Conservation (phyloP, 2,888 invertebrate species). For the Agrotis ipsilon region DNA sequence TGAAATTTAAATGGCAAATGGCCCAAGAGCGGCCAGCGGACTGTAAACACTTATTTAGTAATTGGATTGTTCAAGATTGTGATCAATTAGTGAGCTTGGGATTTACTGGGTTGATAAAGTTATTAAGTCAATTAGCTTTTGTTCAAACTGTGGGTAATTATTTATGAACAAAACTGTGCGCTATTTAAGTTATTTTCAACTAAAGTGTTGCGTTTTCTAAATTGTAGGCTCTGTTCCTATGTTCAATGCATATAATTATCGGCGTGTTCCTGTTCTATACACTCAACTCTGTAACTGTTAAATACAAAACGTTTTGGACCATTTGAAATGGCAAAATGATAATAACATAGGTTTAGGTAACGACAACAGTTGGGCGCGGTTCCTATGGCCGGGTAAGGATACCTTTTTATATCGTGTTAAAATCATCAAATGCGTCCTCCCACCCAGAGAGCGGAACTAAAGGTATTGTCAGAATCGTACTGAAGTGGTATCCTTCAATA, state of each 20-base stretch:
- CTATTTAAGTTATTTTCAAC: conserved; percentile 14
- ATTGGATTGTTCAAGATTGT: conserved; percentile 46
- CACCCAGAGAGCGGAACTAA: too few relatives aligned
- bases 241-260: conserved; percentile 33
- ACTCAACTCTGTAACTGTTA: conserved; percentile 21
- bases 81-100: conserved; percentile 43
- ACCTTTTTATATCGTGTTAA: background rate
- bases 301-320: conserved; percentile 36
- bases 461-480: too few relatives aligned
- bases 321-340: conserved; percentile 15
- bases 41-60: conserved; percentile 37
- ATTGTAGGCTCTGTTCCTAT: conserved; percentile 15
- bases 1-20: conserved; percentile 34
- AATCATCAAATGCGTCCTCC: too few relatives aligned
- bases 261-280: conserved; percentile 22
- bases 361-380: conserved; percentile 30
- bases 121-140: conserved; percentile 48
- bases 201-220: conserved; percentile 21
- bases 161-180: conserved; percentile 4
- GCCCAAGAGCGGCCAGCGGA: conserved; percentile 10
- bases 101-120: conserved; percentile 55
- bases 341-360: conserved; percentile 2
- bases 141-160: conserved; percentile 28
- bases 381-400: background rate
- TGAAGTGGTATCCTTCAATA: too few relatives aligned